Evolutionary conservation across 2,113 vertebrate species (phyloP).

Genomic region (Phainopepla nitens): DNA sequence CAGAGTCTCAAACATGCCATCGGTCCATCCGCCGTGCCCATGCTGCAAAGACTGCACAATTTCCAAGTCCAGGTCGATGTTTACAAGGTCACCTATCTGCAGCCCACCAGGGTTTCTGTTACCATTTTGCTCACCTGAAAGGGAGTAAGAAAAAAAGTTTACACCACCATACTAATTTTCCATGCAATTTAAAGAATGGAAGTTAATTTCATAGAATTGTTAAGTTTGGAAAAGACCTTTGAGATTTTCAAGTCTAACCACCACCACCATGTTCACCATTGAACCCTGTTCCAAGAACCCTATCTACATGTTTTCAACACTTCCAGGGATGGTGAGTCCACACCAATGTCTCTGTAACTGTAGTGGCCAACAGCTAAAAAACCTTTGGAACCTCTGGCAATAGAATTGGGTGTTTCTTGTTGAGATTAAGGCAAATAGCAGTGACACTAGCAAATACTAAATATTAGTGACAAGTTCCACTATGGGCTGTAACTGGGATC

Average conservation of each 20-base stretch:
- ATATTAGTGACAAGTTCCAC: not conserved
- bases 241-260: not conserved
- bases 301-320: not conserved
- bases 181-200: not conserved
- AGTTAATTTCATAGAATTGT: not conserved
- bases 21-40: constrained; percentile 98
- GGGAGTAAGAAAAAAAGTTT: not conserved
- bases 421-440: not conserved
- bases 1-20: constrained; percentile 99
- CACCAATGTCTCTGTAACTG: not conserved
- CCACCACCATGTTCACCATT: accelerated
- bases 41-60: constrained; percentile 99
- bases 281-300: not conserved
- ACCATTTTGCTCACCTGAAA: constrained; percentile 94
- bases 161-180: not conserved
- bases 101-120: constrained; percentile 96
- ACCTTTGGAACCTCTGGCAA: not conserved
- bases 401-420: not conserved
- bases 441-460: not conserved
- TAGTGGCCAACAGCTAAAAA: not conserved
- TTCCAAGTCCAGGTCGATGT: constrained; percentile 97
- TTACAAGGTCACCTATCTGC: constrained; percentile 96
- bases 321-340: not conserved
- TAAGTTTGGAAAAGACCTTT: not conserved
- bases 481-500: not conserved